phyloP scores from a whole-genome alignment of 2,888 invertebrate species.

The Agrypnus murinus region DNA sequence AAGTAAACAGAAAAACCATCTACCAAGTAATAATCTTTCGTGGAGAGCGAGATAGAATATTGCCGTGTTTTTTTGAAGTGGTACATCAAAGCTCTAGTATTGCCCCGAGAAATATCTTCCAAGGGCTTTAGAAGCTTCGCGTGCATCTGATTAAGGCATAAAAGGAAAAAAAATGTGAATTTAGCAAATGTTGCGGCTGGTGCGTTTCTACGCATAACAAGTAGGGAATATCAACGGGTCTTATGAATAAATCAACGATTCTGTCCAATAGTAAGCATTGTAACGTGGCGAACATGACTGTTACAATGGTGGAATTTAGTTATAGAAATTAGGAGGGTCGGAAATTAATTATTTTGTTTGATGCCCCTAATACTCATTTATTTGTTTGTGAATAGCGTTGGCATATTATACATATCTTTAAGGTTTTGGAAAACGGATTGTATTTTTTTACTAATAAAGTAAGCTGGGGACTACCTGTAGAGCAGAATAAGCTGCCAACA shows the following conservation, averaged over 20 bases:
- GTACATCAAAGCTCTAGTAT: conserved; percentile 13
- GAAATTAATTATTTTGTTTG: conserved; percentile 13
- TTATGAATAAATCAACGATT: conserved; percentile 26
- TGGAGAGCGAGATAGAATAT: neutral
- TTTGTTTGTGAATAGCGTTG: no score
- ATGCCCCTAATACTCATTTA: neutral
- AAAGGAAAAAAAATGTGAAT: conserved; percentile 22
- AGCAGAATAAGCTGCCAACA: no score
- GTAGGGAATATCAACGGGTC: conserved; percentile 11
- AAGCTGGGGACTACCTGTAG: no score
- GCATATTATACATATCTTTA: no score
- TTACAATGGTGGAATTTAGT: conserved; percentile 5
- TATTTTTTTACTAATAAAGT: no score
- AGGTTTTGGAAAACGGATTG: no score
- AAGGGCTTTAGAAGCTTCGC: conserved; percentile 16
- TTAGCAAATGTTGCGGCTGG: conserved; percentile 27
- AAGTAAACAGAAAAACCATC: neutral
- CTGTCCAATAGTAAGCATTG: conserved; percentile 13
- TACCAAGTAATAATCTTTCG: neutral
- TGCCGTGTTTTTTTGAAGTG: conserved; percentile 23
- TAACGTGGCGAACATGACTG: neutral
- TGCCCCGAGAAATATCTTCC: conserved; percentile 14
- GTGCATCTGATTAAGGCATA: conserved; percentile 23
- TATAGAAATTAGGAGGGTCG: conserved; percentile 9
- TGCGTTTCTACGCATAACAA: conserved; percentile 23